These are phyloP conservation scores for Volucella inanis DNA, from an alignment of 2,888 invertebrate genomes.

Conservation along the genomic window DNA sequence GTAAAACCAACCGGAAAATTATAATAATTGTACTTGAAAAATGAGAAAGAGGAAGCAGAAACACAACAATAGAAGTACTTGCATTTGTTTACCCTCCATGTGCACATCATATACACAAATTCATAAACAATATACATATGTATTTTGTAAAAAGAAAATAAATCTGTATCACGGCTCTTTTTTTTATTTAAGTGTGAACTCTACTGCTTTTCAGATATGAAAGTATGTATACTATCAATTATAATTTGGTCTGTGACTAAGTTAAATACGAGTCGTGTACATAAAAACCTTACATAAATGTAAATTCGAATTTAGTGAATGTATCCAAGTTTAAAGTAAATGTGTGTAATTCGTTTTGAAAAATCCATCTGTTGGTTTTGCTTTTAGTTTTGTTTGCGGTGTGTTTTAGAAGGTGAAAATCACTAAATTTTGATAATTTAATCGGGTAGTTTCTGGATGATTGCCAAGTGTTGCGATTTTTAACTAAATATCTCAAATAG, in stretches of 20 bases:
- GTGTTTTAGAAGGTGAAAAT: conserved; percentile 55
- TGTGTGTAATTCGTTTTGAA: neutral
- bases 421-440: conserved; percentile 8
- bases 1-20: conserved; percentile 40
- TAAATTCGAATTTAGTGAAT: too few relatives aligned
- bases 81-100: conserved; percentile 53
- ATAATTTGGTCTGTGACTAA: conserved; percentile 16
- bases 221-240: conserved; percentile 29
- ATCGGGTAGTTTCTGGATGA: conserved; percentile 50
- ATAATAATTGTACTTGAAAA: conserved; percentile 50
- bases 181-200: neutral
- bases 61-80: conserved; percentile 53
- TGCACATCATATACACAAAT: conserved; percentile 31
- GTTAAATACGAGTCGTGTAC: conserved; percentile 2
- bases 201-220: conserved; percentile 37
- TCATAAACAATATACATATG: too few relatives aligned
- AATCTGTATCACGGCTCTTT: conserved; percentile 36
- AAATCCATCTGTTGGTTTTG: neutral
- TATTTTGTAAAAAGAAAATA: conserved; percentile 10
- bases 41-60: conserved; percentile 36
- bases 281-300: neutral
- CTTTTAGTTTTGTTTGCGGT: conserved; percentile 21
- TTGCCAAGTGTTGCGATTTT: conserved; percentile 46
- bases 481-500: conserved; percentile 5
- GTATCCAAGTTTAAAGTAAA: too few relatives aligned